These are phyloP conservation scores for Trinorchestia longiramus DNA, from an alignment of 1,140 invertebrate species.

Conservation along the genomic window DNA sequence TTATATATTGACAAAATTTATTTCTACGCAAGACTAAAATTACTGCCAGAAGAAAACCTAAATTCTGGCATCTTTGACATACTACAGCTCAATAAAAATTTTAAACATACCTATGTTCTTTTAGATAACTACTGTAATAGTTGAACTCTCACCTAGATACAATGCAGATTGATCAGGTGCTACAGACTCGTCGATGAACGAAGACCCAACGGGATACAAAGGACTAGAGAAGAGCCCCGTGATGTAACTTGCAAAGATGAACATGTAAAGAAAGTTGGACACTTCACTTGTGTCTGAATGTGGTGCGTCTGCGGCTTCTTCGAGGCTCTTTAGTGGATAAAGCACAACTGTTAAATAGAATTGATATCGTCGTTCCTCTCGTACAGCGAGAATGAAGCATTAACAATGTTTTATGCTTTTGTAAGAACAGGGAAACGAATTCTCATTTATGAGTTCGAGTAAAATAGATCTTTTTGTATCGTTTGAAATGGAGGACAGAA, in stretches of 20 bases:
- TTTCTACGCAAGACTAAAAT: too few species aligned
- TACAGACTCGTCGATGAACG: slow-evolving; percentile 91
- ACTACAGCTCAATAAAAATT: not conserved
- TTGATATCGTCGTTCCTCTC: not conserved
- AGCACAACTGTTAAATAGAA: not conserved
- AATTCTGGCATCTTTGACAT: not conserved
- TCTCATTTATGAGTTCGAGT: not conserved
- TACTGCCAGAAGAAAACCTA: too few species aligned
- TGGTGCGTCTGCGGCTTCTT: not conserved
- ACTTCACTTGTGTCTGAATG: slow-evolving; percentile 58
- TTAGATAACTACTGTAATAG: not conserved
- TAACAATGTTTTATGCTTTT: not conserved
- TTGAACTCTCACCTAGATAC: slow-evolving; percentile 76
- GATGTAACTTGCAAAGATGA: slow-evolving; percentile 88
- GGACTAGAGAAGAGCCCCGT: slow-evolving; percentile 81
- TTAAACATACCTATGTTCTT: not conserved
- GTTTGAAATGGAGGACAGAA: not conserved
- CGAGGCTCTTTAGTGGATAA: not conserved
- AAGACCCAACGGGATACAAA: slow-evolving; percentile 87
- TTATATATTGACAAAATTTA: too few species aligned
- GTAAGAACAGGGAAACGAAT: not conserved
- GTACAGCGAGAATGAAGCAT: not conserved
- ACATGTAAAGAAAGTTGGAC: slow-evolving; percentile 75
- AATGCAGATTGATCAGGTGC: slow-evolving; percentile 84
- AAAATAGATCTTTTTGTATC: not conserved